Conservation (phyloP, 2,113 vertebrate species). For the Acrocephalus kingi region DNA sequence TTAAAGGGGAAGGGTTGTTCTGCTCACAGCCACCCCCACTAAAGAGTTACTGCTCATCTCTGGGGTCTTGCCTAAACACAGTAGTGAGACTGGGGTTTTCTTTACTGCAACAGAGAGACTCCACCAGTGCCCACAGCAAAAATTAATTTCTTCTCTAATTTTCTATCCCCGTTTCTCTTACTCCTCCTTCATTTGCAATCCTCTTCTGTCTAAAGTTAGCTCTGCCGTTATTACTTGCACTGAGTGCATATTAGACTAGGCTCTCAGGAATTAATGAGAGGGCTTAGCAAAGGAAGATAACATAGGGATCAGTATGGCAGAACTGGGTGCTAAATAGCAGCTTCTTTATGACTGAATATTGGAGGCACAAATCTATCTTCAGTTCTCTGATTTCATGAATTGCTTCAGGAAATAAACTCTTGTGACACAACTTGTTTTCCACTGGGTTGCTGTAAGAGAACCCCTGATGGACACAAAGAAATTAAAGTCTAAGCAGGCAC, state of each 20-base stretch:
- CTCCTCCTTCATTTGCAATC: background rate
- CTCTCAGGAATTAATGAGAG: background rate
- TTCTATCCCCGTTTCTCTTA: background rate
- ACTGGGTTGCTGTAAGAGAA: background rate
- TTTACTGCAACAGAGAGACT: background rate
- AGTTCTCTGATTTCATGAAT: background rate
- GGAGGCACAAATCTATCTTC: background rate
- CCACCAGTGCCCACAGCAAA: background rate
- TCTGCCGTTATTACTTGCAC: background rate
- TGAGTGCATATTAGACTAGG: background rate
- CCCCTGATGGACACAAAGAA: rapidly evolving
- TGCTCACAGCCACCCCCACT: background rate
- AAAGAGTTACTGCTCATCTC: background rate
- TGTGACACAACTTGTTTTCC: background rate
- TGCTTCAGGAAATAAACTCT: background rate
- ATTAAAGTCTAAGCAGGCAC: background rate
- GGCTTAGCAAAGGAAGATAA: background rate
- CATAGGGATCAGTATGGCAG: background rate
- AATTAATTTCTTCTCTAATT: background rate
- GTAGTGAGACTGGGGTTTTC: background rate
- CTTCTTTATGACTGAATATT: background rate
- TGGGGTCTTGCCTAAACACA: background rate
- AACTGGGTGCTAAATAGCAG: background rate
- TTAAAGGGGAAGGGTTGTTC: background rate
- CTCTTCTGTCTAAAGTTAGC: background rate